Percentiles rank a stretch among this genome's conserved stretches.
These are phyloP conservation scores for Ostrea denselamellosa DNA, from an alignment of 1,140 invertebrate species.

Conservation along the genomic window DNA sequence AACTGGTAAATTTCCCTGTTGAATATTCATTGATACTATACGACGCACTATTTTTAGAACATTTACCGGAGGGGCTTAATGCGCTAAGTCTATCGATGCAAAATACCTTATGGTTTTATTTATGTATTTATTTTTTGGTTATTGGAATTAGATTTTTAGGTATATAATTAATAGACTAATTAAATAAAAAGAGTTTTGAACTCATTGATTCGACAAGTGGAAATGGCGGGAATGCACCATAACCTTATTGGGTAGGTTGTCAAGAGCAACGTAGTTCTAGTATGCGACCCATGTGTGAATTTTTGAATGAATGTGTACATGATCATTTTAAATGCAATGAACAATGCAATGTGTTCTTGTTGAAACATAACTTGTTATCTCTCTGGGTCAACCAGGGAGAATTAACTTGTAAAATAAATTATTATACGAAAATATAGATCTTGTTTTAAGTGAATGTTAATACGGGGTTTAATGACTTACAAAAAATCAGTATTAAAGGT, in stretches of 20 bases:
- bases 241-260: conserved; percentile 42
- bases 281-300: conserved; percentile 42
- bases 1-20: conserved; percentile 42
- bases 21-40: conserved; percentile 42
- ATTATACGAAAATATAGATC: background rate
- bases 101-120: background rate
- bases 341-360: conserved; percentile 42
- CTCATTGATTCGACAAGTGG: background rate
- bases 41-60: conserved; percentile 14
- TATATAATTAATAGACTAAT: too few species aligned
- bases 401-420: conserved; percentile 14
- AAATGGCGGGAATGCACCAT: conserved; percentile 38
- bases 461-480: background rate
- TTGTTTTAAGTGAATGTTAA: background rate
- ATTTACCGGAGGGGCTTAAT: background rate
- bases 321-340: conserved; percentile 12
- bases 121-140: too few species aligned
- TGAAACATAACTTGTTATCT: conserved; percentile 35
- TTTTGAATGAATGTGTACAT: conserved; percentile 9
- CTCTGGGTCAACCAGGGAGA: background rate
- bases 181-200: background rate
- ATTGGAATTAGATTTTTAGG: background rate
- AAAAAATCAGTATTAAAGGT: background rate
- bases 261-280: conserved; percentile 1
- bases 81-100: background rate